Evolutionary conservation across 2,888 invertebrate genomes (phyloP).

Genomic region (Melinaea marsaeus): DNA sequence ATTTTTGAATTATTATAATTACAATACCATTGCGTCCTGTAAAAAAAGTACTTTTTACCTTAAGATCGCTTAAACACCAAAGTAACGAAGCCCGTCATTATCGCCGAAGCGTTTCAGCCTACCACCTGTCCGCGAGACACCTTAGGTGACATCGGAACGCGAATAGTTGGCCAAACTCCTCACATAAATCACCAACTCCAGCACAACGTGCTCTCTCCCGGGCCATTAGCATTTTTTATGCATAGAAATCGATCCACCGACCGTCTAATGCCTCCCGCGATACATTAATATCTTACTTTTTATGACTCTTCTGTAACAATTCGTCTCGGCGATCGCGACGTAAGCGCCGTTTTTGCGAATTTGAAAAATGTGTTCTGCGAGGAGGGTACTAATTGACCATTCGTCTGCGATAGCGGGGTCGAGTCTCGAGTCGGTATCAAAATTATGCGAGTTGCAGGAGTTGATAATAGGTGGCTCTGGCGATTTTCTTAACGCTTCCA

Average conservation of each 20-base stretch:
- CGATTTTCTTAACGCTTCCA: slow-evolving; percentile 72
- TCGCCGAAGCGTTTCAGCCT: slow-evolving; percentile 25
- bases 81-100: slow-evolving; percentile 20
- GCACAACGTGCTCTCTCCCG: slow-evolving; percentile 61
- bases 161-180: slow-evolving; percentile 57
- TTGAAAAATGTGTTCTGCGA: slow-evolving; percentile 12
- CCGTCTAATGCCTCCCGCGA: slow-evolving; percentile 77
- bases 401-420: slow-evolving; percentile 4
- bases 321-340: slow-evolving; percentile 46
- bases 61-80: slow-evolving; percentile 8
- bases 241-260: slow-evolving; percentile 75
- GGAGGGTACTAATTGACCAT: neutral
- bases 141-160: slow-evolving; percentile 49
- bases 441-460: slow-evolving; percentile 56
- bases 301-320: slow-evolving; percentile 76
- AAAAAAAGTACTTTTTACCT: neutral
- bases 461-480: slow-evolving; percentile 76
- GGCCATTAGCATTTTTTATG: slow-evolving; percentile 78
- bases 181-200: slow-evolving; percentile 70
- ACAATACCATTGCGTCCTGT: too few relatives aligned
- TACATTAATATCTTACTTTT: slow-evolving; percentile 79
- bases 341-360: slow-evolving; percentile 38
- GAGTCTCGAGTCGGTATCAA: slow-evolving; percentile 33
- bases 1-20: too few relatives aligned
- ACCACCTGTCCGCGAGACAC: slow-evolving; percentile 54